Evolutionary conservation across 2,113 vertebrate species (phyloP), one percentile per base, ranked within the genome.

Genomic region (Carettochelys insculpta): DNA sequence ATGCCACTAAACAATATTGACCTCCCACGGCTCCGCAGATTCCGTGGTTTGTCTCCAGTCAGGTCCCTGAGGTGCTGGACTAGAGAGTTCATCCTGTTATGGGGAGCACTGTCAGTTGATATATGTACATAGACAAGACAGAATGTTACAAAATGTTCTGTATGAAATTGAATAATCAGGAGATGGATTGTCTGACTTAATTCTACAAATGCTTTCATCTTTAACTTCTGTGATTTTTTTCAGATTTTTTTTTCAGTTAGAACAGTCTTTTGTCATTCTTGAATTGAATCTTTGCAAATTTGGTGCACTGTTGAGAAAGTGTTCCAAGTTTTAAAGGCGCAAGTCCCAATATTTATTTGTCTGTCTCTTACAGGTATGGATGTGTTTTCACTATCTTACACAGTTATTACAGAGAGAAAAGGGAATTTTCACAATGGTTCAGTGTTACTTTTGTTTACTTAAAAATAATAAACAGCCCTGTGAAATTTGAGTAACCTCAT

Each of bases 231-330:
- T 43, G 38, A 73, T 43, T 71, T 19, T n/a, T 41, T 71, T 27
- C 38, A 73, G 68, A 92, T 86, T 90, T 83, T 77, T 45, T 85
- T 95, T 95, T 75, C 85, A 89, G 91, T 41, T 24, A 85, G 82
- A 73, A 43, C 83, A 80, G 22, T 85, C 87, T 92, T 47, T 68
- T 75, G 17, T 2, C 53, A 43, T 81, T 88, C 80, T 93, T 53
- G 79, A 73, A 43, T 45, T 45, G 38, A 45, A 83, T 3, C 68
- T 93, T 86, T 82, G 52, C 47, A 80, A 88, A 25, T 43, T 83
- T 85, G 76, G 5, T 88, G 22, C 48, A 4, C 68, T 48, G 86
- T 78, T 31, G 8, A 5, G 47, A 90, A 92, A 3, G 34, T 81
- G 17, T 88, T 53, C 68, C 83, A 90, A 77, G 41, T 71, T 61